A percentile compares a stretch with the other conserved stretches of the same genome.
Conservation (phyloP, 2,888 invertebrate genomes). For the Lydus trimaculatus region DNA sequence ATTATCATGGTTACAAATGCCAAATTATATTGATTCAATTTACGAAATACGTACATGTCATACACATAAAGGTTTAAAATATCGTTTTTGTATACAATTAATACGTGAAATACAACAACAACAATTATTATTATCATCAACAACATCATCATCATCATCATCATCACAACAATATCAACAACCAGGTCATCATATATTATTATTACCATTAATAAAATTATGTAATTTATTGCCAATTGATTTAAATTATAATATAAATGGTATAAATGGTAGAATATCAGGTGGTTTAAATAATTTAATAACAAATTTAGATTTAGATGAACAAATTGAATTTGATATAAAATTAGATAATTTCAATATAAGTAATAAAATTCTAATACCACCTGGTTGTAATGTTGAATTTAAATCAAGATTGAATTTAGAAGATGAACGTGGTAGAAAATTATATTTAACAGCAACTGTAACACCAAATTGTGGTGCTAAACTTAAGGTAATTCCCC, state of each 20-base stretch:
- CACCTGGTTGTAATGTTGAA: conserved; percentile 46
- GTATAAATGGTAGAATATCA: conserved; percentile 36
- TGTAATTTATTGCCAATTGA: conserved; percentile 90
- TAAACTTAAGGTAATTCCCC: conserved; percentile 53
- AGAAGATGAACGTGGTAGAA: conserved; percentile 75
- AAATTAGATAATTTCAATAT: conserved; percentile 82
- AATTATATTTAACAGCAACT: conserved; percentile 76
- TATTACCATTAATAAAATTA: conserved; percentile 84
- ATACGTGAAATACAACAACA: conserved; percentile 75
- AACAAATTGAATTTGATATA: conserved; percentile 76
- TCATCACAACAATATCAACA: conserved; percentile 59
- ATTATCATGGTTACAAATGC: conserved; percentile 69
- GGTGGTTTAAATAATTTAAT: conserved; percentile 54
- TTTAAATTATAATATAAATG: conserved; percentile 65
- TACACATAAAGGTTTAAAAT: conserved; percentile 59
- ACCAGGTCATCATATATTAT: conserved; percentile 86
- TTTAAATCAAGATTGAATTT: conserved; percentile 67
- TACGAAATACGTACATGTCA: conserved; percentile 60
- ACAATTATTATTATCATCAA: conserved; percentile 63
- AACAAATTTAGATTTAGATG: conserved; percentile 68
- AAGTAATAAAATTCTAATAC: conserved; percentile 49
- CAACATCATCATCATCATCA: conserved; percentile 70
- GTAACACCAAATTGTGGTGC: conserved; percentile 54
- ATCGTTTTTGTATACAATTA: conserved; percentile 80
- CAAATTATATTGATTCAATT: conserved; percentile 58